Percentiles rank a stretch among this genome's conserved stretches.
Conservation (phyloP, 1,140 invertebrate genomes). For the Agrypnia vestita region DNA sequence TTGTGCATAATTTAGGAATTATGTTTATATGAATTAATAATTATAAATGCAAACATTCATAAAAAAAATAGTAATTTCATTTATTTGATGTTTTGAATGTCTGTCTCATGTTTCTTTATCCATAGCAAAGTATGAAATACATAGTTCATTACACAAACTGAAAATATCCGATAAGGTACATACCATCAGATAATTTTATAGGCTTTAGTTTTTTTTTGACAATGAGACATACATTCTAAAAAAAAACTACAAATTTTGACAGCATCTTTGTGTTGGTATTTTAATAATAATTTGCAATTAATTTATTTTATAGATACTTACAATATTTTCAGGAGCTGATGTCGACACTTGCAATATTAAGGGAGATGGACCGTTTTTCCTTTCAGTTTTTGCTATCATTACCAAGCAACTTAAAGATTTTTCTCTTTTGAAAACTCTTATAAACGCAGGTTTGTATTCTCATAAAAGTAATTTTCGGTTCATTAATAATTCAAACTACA, state of each 20-base stretch:
- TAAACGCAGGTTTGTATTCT: constrained; percentile 41
- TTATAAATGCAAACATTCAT: neutral
- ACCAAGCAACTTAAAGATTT: constrained; percentile 25
- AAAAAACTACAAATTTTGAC: neutral
- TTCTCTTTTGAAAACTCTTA: constrained; percentile 21
- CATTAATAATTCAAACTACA: neutral
- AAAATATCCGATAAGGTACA: no score
- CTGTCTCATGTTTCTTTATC: no score
- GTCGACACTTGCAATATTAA: constrained; percentile 7
- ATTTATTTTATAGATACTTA: neutral
- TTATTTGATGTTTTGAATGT: no score
- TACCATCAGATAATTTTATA: no score
- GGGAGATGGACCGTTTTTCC: constrained; percentile 47
- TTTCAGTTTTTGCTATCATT: constrained; percentile 36
- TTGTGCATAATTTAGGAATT: neutral
- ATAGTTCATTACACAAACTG: no score
- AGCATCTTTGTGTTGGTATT: neutral
- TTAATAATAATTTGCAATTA: neutral
- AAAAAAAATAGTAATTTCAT: neutral
- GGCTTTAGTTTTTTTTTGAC: neutral
- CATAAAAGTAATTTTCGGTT: neutral
- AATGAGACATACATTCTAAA: no score
- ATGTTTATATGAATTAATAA: neutral
- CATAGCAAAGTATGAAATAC: no score
- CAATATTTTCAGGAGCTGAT: constrained; percentile 45